Evolutionary conservation across 2,888 invertebrate genomes (phyloP).

Genomic region (Stenotaenia linearis): DNA sequence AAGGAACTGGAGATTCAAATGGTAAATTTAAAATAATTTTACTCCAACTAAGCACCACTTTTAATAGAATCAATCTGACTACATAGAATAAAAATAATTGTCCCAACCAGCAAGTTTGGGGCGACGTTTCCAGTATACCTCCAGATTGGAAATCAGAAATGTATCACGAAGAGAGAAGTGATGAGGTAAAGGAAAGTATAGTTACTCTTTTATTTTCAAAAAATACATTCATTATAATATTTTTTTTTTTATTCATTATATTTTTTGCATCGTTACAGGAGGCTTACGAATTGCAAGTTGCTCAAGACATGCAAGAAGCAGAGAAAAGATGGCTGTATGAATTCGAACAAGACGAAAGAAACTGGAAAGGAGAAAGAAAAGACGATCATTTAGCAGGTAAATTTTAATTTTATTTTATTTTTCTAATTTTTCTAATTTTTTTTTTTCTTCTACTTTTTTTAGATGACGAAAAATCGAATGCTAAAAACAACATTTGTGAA

Average conservation of each 20-base stretch:
- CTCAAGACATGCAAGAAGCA: conserved; percentile 61
- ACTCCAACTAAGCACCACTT: too few relatives aligned
- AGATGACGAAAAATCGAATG: background rate
- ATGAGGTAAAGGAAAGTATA: conserved; percentile 41
- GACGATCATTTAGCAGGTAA: background rate
- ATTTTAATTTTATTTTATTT: background rate
- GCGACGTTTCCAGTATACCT: background rate
- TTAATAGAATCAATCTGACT: too few relatives aligned
- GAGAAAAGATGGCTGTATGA: conserved; percentile 62
- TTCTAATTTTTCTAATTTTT: background rate
- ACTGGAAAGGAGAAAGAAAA: conserved; percentile 16
- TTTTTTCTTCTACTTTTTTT: background rate
- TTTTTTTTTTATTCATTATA: background rate
- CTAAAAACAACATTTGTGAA: background rate
- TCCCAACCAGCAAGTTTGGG: background rate
- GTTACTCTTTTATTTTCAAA: background rate
- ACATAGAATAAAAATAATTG: conserved; percentile 13
- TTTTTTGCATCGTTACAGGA: conserved; percentile 47
- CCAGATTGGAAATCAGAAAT: conserved; percentile 28
- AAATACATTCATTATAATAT: background rate
- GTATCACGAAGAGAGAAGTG: conserved; percentile 45
- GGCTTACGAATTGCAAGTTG: conserved; percentile 60
- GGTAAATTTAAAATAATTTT: too few relatives aligned
- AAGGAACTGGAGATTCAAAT: conserved; percentile 55
- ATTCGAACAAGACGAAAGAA: conserved; percentile 55